Evolutionary conservation across 2,797 vertebrate species (phyloP), one percentile per base, ranked within the genome.

Genomic region (Sebastes iracundus): DNA sequence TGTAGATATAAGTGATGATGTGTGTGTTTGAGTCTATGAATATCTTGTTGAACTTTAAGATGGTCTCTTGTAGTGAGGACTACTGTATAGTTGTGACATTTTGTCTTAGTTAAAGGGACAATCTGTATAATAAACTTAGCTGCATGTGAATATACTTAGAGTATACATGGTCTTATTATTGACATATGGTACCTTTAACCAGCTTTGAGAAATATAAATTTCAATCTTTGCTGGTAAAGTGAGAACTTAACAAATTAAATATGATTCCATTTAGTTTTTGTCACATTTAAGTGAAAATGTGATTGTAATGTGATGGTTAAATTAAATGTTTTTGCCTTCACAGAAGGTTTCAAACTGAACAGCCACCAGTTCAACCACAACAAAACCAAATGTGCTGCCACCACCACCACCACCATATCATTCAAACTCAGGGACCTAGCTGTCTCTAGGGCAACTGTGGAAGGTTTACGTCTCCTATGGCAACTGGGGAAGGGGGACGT

Each of bases 381-480:
- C 68, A 42, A 68, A 74, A 79, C 52, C 35, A 52, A 87, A 87
- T 81, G 72, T 90, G 82, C 75, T 72, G 42, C 46, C 46, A 33
- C n/a, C 61, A 70, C 33, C 75, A 70, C 33, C 79, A 63, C 22
- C 59, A 74, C 69, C 75, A 53, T 77, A 82, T 85, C 83, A 77
- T 81, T 88, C 85, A 90, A 73, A 77, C 81, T 83, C 28, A 8
- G 89, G 92, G 90, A 88, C 81, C 82, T 79, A 77, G 83, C 93
- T 94, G 94, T 96, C 93, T 95, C 94, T 93, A 93, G 92, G 95
- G 94, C 88, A 95, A 94, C 93, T 77, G 75, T 83, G 92, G 92
- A 94, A 95, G 91, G 93, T 92, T 95, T 94, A 92, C 81, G 69
- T 94, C 92, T 94, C 93, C 95, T 94, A 94, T 95, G 94, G 95